These are phyloP conservation scores for Papilio demoleus DNA, from an alignment of 2,888 invertebrate species.

Conservation along the genomic window DNA sequence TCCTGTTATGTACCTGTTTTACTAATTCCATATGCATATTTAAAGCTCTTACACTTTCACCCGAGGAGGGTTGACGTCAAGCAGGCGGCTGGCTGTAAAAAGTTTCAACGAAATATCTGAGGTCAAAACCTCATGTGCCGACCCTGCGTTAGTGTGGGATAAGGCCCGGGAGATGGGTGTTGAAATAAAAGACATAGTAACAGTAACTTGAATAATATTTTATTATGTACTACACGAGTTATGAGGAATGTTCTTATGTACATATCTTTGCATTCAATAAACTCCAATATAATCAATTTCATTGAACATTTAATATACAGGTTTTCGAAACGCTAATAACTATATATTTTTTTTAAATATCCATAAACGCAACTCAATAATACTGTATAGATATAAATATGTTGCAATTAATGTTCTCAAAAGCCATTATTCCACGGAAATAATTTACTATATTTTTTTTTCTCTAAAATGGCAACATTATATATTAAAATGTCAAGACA, in stretches of 20 bases:
- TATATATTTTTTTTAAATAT: constrained; percentile 52
- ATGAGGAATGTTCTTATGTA: constrained; percentile 84
- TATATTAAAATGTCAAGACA: constrained; percentile 37
- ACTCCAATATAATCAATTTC: constrained; percentile 64
- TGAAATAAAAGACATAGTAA: constrained; percentile 52
- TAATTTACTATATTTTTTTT: constrained; percentile 28
- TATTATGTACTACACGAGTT: constrained; percentile 84
- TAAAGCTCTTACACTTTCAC: no score
- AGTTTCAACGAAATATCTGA: no score
- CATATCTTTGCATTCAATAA: constrained; percentile 71
- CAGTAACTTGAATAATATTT: constrained; percentile 84
- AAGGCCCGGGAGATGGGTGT: no score
- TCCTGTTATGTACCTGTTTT: no score
- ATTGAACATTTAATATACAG: constrained; percentile 60
- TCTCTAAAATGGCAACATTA: constrained; percentile 36
- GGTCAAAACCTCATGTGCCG: no score
- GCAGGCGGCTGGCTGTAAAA: no score
- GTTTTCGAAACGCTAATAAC: constrained; percentile 39
- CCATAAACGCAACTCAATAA: constrained; percentile 63
- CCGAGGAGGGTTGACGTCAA: no score
- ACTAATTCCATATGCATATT: no score
- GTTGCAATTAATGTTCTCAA: constrained; percentile 31
- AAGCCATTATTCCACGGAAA: constrained; percentile 26
- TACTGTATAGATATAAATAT: constrained; percentile 63
- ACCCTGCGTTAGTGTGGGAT: no score